phyloP scores from a whole-genome alignment of 2,797 vertebrate genomes.

The Carduelis carduelis region DNA sequence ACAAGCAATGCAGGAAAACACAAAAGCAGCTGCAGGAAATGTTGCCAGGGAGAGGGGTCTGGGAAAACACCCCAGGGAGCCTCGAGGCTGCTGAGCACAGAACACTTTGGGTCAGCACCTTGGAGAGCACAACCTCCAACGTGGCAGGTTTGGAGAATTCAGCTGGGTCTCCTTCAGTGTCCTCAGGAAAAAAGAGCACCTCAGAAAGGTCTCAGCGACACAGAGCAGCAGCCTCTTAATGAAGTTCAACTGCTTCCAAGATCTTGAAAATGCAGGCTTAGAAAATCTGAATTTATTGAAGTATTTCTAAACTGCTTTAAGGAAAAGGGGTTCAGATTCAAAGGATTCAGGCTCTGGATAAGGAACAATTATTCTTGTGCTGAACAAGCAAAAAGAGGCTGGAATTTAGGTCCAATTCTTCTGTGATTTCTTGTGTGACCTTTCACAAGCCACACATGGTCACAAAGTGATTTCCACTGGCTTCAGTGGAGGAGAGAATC shows the following conservation, averaged over 20 bases:
- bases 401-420: background rate
- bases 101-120: background rate
- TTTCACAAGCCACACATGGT: background rate
- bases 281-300: background rate
- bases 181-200: rapidly evolving
- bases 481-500: conserved; percentile 11
- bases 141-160: background rate
- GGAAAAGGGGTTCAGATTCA: background rate
- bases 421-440: background rate
- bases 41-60: background rate
- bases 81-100: background rate
- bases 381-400: background rate
- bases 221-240: background rate
- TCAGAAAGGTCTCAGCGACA: background rate
- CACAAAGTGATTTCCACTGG: background rate
- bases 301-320: background rate
- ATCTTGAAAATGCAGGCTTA: background rate
- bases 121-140: background rate
- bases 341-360: background rate
- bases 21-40: background rate
- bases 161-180: background rate
- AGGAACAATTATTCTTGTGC: background rate
- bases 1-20: background rate
- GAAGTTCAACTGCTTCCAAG: background rate
- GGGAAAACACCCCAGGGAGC: background rate